These are phyloP conservation scores for Clitarchus hookeri DNA, from an alignment of 2,888 invertebrate genomes.

Conservation along the genomic window DNA sequence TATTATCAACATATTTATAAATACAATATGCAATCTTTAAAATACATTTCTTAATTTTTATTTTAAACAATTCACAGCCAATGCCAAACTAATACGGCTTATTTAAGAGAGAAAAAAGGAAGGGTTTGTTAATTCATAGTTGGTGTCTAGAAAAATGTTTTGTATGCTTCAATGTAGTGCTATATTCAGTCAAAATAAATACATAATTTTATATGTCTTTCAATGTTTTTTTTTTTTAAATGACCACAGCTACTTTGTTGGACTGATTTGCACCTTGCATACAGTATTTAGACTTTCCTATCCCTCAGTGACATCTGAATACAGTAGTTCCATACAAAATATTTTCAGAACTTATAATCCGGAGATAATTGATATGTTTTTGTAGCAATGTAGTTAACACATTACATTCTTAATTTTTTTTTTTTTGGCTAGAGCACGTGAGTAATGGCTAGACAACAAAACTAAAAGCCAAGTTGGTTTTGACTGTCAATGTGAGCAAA, in stretches of 20 bases:
- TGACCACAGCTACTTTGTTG: background rate
- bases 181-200: background rate
- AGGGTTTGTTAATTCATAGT: background rate
- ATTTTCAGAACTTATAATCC: background rate
- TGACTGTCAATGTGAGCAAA: background rate
- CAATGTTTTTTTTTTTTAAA: background rate
- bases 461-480: background rate
- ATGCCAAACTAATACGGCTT: slow-evolving; percentile 10
- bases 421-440: no score
- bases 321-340: background rate
- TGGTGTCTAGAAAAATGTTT: background rate
- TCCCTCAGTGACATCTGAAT: background rate
- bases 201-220: no score
- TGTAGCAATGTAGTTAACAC: no score
- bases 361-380: background rate
- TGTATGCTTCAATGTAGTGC: background rate
- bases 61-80: slow-evolving; percentile 14
- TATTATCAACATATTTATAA: background rate
- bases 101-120: background rate
- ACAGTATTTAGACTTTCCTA: background rate
- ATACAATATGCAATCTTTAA: slow-evolving; percentile 14
- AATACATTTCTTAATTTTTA: slow-evolving; percentile 7
- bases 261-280: background rate
- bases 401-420: no score
- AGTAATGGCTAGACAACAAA: no score